A percentile compares a stretch with the other conserved stretches of the same genome.
phyloP scores from a whole-genome alignment of 2,797 vertebrate genomes.

The Acanthornis magna region DNA sequence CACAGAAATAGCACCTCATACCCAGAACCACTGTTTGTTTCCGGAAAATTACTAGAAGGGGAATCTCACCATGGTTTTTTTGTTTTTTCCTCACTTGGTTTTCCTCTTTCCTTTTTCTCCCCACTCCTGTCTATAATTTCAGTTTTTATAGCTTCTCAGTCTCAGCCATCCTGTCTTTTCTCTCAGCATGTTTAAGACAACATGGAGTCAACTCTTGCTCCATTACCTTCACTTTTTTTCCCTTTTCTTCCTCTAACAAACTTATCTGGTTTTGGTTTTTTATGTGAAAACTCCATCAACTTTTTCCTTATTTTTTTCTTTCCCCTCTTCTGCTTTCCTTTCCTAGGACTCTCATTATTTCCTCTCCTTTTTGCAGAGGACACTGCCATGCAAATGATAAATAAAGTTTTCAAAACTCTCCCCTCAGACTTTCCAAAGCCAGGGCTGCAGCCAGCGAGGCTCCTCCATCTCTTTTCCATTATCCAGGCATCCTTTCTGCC shows the following conservation, averaged over 20 bases:
- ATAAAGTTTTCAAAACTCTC: not conserved
- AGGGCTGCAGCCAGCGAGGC: not conserved
- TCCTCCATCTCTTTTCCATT: not conserved
- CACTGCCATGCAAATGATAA: not conserved
- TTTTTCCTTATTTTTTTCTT: not conserved
- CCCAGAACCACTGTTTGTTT: not conserved
- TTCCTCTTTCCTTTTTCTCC: not conserved
- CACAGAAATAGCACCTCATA: not conserved
- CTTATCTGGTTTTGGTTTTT: not conserved
- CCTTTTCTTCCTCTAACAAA: not conserved
- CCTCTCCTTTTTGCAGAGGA: not conserved
- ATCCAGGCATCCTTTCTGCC: not conserved
- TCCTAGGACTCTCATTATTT: not conserved
- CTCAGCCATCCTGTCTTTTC: not conserved
- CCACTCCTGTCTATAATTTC: not conserved
- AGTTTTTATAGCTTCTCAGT: not conserved
- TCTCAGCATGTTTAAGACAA: not conserved
- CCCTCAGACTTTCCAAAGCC: not conserved
- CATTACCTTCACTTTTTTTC: not conserved
- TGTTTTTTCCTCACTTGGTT: not conserved
- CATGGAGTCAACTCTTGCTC: not conserved
- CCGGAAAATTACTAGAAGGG: not conserved
- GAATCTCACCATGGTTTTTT: not conserved
- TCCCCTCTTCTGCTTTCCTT: not conserved
- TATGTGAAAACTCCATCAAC: not conserved